Evolutionary conservation across 2,797 vertebrate species (phyloP).

Genomic region (Acropternis orthonyx): DNA sequence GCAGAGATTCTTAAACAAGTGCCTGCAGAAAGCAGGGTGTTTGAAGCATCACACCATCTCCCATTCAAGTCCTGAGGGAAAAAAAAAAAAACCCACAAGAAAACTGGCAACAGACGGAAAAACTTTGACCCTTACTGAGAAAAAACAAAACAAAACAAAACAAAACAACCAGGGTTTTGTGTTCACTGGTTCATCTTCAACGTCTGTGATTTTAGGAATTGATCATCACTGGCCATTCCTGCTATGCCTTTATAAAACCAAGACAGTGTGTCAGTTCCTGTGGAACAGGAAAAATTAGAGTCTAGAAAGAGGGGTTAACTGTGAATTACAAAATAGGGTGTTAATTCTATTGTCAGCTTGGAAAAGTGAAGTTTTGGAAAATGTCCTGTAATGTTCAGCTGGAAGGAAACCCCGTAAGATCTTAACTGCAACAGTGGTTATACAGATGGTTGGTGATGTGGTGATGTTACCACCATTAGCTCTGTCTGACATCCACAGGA

Average conservation of each 20-base stretch:
- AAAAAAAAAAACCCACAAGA: background rate
- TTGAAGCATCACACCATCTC: background rate
- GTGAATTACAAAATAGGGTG: background rate
- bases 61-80: background rate
- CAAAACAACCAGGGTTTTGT: background rate
- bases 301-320: background rate
- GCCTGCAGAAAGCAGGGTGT: background rate
- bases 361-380: background rate
- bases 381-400: background rate
- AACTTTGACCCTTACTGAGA: background rate
- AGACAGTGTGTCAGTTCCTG: background rate
- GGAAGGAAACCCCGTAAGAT: background rate
- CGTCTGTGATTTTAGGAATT: background rate
- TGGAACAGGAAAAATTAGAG: background rate
- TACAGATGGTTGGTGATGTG: background rate
- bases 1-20: background rate
- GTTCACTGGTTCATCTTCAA: background rate
- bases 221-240: background rate
- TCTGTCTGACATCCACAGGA: background rate
- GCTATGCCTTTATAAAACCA: background rate
- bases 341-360: background rate
- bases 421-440: background rate
- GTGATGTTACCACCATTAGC: background rate
- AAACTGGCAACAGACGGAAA: background rate
- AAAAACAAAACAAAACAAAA: background rate